Percentiles rank a stretch among this genome's conserved stretches.
phyloP scores from a whole-genome alignment of 2,797 vertebrate species.

The Gymnoscopelus microlampas region DNA sequence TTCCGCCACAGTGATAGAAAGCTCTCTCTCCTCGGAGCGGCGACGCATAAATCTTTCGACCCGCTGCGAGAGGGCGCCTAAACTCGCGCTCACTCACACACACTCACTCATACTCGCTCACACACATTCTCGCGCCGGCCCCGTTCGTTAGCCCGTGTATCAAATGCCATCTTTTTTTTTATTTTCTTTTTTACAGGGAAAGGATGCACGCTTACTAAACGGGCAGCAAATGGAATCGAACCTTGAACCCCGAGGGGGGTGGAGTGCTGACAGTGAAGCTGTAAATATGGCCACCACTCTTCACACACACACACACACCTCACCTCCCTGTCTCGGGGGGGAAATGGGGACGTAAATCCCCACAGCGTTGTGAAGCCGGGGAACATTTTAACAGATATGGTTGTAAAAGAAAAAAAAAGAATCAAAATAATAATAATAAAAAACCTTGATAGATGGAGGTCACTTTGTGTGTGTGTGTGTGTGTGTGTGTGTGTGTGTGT shows the following conservation, averaged over 20 bases:
- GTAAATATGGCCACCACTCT: slow-evolving; percentile 71
- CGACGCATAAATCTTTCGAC: background rate
- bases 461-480: slow-evolving; percentile 15
- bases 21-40: slow-evolving; percentile 16
- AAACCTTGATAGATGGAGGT: slow-evolving; percentile 51
- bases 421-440: slow-evolving; percentile 53
- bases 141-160: slow-evolving; percentile 22
- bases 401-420: slow-evolving; percentile 43
- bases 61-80: background rate
- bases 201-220: slow-evolving; percentile 55
- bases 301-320: slow-evolving; percentile 54
- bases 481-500: slow-evolving; percentile 11
- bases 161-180: slow-evolving; percentile 39
- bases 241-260: slow-evolving; percentile 65
- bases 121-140: too few relatives aligned
- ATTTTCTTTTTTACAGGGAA: background rate
- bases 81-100: slow-evolving; percentile 41
- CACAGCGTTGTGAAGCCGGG: slow-evolving; percentile 57
- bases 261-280: slow-evolving; percentile 26
- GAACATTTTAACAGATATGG: slow-evolving; percentile 62
- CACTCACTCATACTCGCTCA: too few relatives aligned
- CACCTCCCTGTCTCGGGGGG: slow-evolving; percentile 38
- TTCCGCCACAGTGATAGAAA: slow-evolving; percentile 54
- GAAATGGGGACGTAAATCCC: slow-evolving; percentile 71
- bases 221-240: slow-evolving; percentile 66